Conservation (phyloP, 2,113 vertebrate genomes). For the Microtus pennsylvanicus region DNA sequence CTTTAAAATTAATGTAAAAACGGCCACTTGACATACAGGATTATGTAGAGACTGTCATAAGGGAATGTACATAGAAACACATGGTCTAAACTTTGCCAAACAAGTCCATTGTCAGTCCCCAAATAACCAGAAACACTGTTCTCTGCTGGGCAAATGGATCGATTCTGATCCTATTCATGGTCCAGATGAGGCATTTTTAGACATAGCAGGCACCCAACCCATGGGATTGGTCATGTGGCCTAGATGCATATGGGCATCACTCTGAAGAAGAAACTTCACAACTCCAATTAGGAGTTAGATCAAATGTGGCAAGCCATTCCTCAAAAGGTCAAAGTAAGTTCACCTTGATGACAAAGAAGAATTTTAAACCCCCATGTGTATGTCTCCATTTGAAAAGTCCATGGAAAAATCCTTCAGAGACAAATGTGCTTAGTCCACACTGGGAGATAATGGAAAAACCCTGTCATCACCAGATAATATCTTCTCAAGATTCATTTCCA, state of each 20-base stretch:
- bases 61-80: background rate
- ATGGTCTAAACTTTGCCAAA: background rate
- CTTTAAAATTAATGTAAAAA: constrained; percentile 3
- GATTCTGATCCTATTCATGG: background rate
- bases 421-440: constrained; percentile 65
- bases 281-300: constrained; percentile 62
- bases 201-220: background rate
- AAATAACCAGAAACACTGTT: background rate
- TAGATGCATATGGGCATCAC: background rate
- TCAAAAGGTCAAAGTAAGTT: constrained; percentile 75
- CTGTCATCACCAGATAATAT: constrained; percentile 57
- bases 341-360: constrained; percentile 65
- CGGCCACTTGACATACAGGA: background rate
- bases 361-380: constrained; percentile 25
- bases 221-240: background rate
- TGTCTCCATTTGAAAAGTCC: constrained; percentile 60
- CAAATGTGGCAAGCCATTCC: constrained; percentile 72
- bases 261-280: constrained; percentile 60
- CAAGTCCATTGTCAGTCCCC: background rate
- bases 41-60: background rate
- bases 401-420: constrained; percentile 63
- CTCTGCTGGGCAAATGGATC: background rate
- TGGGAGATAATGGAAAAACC: constrained; percentile 19
- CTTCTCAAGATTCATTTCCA: constrained; percentile 65
- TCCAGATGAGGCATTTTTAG: background rate